phyloP scores from a whole-genome alignment of 1,140 invertebrate genomes.

The Drosophila grimshawi region DNA sequence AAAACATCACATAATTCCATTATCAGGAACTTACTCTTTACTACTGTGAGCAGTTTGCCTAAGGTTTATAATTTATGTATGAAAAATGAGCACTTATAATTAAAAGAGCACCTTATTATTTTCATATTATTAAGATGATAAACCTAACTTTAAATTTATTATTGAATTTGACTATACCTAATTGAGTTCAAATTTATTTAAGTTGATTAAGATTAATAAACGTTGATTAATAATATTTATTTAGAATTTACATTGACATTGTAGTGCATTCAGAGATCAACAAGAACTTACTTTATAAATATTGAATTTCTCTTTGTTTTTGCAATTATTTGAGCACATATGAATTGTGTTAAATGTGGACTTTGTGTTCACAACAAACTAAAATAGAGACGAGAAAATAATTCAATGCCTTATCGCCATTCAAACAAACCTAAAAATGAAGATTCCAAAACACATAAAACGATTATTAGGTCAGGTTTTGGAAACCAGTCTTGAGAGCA shows the following conservation, averaged over 20 bases:
- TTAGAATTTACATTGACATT: neutral
- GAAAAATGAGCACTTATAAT: too few relatives aligned
- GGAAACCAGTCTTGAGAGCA: conserved; percentile 26
- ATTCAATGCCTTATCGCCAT: conserved; percentile 21
- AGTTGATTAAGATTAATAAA: neutral
- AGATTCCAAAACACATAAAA: conserved; percentile 23
- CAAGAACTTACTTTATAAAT: neutral
- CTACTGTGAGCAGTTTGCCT: neutral
- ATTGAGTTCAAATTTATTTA: too few relatives aligned
- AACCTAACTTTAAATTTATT: too few relatives aligned
- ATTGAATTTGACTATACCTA: too few relatives aligned
- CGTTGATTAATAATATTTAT: neutral
- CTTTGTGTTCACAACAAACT: conserved; percentile 24
- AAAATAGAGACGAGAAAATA: conserved; percentile 15
- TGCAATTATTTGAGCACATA: conserved; percentile 1
- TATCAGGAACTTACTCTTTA: neutral
- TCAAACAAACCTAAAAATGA: conserved; percentile 24
- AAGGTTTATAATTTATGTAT: too few relatives aligned
- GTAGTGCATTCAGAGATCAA: neutral
- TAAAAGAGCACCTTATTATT: too few relatives aligned
- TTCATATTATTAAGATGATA: too few relatives aligned
- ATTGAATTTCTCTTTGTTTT: conserved; percentile 4
- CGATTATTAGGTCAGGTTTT: conserved; percentile 46
- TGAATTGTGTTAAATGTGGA: conserved; percentile 17
- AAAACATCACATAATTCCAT: neutral